Percentiles rank a stretch among this genome's conserved stretches.
phyloP scores from a whole-genome alignment of 2,113 vertebrate species.

The Rhombomys opimus region DNA sequence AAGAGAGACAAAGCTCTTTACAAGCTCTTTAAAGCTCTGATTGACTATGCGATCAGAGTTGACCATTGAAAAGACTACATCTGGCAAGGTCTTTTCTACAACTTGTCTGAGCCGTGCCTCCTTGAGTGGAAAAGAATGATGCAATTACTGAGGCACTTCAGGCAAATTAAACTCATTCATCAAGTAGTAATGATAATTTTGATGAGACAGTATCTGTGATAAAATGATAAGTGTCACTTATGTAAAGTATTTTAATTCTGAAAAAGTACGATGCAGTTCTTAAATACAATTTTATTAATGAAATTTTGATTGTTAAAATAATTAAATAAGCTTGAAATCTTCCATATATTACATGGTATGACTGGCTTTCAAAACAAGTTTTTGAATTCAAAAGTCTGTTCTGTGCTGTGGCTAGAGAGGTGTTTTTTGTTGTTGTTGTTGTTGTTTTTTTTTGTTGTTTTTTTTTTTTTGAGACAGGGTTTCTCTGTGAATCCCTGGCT shows the following conservation, averaged over 20 bases:
- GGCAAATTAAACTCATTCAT: not conserved
- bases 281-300: not conserved
- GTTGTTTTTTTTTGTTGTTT: too few species aligned
- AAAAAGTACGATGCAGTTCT: not conserved
- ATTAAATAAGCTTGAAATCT: not conserved
- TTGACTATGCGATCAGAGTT: conserved; percentile 32
- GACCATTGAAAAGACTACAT: not conserved
- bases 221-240: not conserved
- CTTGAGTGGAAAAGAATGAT: not conserved
- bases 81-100: conserved; percentile 20
- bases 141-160: not conserved
- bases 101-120: not conserved
- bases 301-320: not conserved
- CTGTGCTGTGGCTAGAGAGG: not conserved
- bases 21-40: too few species aligned
- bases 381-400: not conserved
- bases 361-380: not conserved
- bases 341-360: not conserved
- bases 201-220: not conserved
- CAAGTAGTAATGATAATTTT: not conserved
- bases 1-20: conserved; percentile 4
- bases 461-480: too few species aligned
- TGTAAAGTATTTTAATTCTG: conserved; percentile 12
- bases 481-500: not conserved
- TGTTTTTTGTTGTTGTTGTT: not conserved